phyloP scores from a whole-genome alignment of 2,113 vertebrate genomes.

The Actenoides lindsayi region DNA sequence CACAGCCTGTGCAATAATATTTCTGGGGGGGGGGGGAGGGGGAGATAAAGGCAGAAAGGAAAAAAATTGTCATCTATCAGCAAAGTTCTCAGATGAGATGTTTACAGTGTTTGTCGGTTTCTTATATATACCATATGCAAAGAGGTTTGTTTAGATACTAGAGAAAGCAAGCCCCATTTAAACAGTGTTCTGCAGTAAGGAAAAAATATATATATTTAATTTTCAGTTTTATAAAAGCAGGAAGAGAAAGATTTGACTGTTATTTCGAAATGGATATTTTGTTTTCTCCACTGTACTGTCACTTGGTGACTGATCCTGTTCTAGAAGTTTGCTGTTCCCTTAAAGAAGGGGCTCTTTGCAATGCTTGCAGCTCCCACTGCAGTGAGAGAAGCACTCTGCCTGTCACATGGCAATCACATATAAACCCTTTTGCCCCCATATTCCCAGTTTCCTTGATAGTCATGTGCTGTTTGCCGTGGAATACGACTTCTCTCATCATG shows the following conservation, averaged over 20 bases:
- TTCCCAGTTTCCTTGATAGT: neutral
- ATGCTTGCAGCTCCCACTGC: neutral
- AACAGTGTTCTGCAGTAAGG: neutral
- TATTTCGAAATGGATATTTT: neutral
- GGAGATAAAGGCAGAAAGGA: neutral
- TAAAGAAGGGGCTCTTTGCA: neutral
- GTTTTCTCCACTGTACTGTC: neutral
- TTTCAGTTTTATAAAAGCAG: neutral
- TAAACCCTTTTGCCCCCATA: neutral
- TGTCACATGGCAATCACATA: fast-evolving
- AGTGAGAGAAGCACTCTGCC: neutral
- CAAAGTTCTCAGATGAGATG: neutral
- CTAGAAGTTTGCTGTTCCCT: neutral
- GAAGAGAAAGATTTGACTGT: neutral
- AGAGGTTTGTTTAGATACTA: neutral
- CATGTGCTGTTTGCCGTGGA: neutral
- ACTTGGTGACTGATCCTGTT: neutral
- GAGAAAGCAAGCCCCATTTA: neutral
- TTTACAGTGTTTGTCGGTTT: neutral
- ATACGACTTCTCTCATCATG: neutral
- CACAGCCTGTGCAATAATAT: neutral
- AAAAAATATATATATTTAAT: fast-evolving
- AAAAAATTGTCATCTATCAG: neutral
- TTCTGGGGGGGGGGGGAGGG: too few species aligned
- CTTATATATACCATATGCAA: neutral